Base-by-base conservation (phyloP, 2,797 vertebrate species). In the Takifugu ocellatus region DNA sequence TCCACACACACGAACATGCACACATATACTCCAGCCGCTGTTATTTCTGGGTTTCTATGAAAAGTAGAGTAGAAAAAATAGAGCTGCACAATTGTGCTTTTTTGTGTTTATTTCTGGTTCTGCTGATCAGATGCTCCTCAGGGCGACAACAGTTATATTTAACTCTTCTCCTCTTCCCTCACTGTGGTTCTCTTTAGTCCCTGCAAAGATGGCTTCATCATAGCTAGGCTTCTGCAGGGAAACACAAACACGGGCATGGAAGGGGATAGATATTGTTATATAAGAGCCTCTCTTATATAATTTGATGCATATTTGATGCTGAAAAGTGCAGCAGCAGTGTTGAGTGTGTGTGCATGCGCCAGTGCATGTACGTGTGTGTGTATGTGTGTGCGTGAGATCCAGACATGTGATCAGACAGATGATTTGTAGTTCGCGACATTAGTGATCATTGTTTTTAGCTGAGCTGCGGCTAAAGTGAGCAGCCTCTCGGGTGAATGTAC, bases 291-390 rank as follows among this genome's bases (percentile, higher is more conserved):
- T 74, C 59, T 91, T 90, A 88, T 86, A 83, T 90, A 88, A 90
- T 88, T 75, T 68, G 70, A 84, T 89, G 81, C 85, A 88, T 86
- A 87, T 90, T 89, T 89, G 81, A 90, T 89, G 77, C 61, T 56
- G 68, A 68, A 71, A 59, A 57, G 48, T 65, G 72, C 72, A 69
- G 57, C 33, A 17, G 44, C 15, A 11, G 58, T 61, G 29, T 12
- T 63, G 46, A 47, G 39, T 55, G 50, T 26, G 55, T 66, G 29
- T 60, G 43, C 53, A 43, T 52, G 51, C 59, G 44, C 62, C 54
- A 56, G 24, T 45, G 17, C 44, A 33, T 14, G 58, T 39, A 49
- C 24, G 50, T 51, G 27, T 49, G 52, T 52, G 51, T 29, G 16
- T 52, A 43, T 46, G 39, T 54, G 29, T 51, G 50, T 58, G 39